Evolutionary conservation across 2,888 invertebrate species (phyloP), one percentile per base, ranked within the genome.

Genomic region (Hirtodrosophila alboralis): DNA sequence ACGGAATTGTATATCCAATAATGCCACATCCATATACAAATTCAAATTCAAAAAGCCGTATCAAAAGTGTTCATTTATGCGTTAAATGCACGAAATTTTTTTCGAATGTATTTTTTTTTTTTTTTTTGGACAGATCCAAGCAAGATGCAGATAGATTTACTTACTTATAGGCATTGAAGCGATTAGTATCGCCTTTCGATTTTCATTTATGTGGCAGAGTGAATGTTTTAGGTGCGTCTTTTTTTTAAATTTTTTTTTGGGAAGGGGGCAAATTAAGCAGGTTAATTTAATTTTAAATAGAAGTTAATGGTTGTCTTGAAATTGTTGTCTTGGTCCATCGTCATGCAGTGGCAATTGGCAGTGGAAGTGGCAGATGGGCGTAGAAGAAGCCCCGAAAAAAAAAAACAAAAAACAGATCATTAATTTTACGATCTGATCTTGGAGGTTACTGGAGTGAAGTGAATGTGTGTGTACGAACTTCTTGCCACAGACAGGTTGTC

Each of bases 131-230:
- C 37, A 49, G 68, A 38, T 69, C 45, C 67, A 66, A n/a, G 40
- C 47, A 59, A n/a, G 53, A 45, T 59, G 61, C 71, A 65, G 58
- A 66, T 54, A 28, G 54, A 72, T 72, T 51, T 54, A 71, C 65
- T 52, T 44, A 47, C 54, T 61, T 56, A 61, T 73, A 73, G 79
- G 64, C 83, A 68, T 69, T 79, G 80, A 59, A 56, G 58, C 84
- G 81, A 83, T 83, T 83, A 86, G 81, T 84, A 80, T 81, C 86
- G 81, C 81, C 81, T 83, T 83, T 83, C 81, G 86, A 86, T 83
- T 83, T 78, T 56, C 64, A 49, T 52, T 44, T 58, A 37, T 48
- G 44, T 16, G 12, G 43, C 5, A 21, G 23, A 84, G 77, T 78
- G 77, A 78, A 78, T 78, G 76, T 78, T 66, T 78, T 76, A 81